A percentile compares a stretch with the other conserved stretches of the same genome.
These are phyloP conservation scores for Equus przewalskii DNA, from an alignment of 2,113 vertebrate genomes.

Conservation along the genomic window DNA sequence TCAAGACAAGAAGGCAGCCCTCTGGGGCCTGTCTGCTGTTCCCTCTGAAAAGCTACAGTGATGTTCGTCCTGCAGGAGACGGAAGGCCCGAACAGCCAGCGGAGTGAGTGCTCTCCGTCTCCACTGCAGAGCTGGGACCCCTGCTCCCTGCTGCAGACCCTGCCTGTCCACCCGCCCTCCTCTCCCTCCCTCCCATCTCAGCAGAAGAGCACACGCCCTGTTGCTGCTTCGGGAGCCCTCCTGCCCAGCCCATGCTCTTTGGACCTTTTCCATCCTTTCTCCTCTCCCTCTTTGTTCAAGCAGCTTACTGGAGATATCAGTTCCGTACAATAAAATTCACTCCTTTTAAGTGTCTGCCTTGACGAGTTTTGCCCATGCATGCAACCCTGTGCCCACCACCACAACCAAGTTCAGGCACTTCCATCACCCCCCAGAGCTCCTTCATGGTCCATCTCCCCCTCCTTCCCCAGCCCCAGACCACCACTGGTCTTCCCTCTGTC, in stretches of 20 bases:
- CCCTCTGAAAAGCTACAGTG: neutral
- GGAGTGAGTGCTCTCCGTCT: neutral
- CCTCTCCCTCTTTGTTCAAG: neutral
- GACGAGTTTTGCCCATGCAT: neutral
- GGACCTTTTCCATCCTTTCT: neutral
- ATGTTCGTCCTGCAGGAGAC: neutral
- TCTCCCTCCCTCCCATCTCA: neutral
- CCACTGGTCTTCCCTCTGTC: neutral
- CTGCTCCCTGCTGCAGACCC: neutral
- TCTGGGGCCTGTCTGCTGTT: neutral
- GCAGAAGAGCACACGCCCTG: neutral
- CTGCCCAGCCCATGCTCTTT: neutral
- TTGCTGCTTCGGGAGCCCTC: neutral
- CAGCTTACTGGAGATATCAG: neutral
- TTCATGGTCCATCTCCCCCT: neutral
- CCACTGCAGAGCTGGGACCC: neutral
- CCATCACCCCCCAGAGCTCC: neutral
- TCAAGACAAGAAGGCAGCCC: neutral
- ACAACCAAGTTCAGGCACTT: neutral
- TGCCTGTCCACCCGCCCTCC: no score
- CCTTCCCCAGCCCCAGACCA: no score
- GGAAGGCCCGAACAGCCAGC: neutral
- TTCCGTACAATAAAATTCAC: neutral
- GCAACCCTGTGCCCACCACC: neutral
- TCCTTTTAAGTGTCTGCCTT: no score